Conservation (phyloP, 1,140 invertebrate species). For the Globodera ellingtonae region DNA sequence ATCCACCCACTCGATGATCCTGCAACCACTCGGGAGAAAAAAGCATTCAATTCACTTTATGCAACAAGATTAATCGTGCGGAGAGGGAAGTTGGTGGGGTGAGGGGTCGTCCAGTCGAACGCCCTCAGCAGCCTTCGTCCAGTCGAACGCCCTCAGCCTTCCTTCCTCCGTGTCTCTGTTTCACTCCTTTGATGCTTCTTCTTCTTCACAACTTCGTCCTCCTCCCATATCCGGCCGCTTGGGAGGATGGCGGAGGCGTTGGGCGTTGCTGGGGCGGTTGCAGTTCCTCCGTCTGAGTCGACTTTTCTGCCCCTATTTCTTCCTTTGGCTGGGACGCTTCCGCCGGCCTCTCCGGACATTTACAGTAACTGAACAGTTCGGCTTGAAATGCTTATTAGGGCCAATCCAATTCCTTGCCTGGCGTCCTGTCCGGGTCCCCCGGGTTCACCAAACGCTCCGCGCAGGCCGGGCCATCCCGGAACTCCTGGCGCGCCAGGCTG, state of each 20-base stretch:
- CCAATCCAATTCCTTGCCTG: neutral
- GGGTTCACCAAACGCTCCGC: constrained; percentile 13
- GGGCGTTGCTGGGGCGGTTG: neutral
- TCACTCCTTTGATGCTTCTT: neutral
- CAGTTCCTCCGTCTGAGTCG: neutral
- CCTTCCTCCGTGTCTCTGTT: neutral
- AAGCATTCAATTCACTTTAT: neutral
- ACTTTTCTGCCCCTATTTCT: neutral
- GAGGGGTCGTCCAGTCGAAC: neutral
- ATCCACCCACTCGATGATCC: neutral
- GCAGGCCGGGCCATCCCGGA: constrained; percentile 9
- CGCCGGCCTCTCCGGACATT: constrained; percentile 6
- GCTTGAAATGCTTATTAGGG: neutral
- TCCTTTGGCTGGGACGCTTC: neutral
- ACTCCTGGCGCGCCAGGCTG: neutral
- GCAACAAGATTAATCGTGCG: neutral
- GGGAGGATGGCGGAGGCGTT: neutral
- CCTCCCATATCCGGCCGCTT: neutral
- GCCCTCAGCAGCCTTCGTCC: neutral
- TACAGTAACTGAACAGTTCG: constrained; percentile 2
- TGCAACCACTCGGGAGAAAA: neutral
- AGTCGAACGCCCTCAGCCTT: neutral
- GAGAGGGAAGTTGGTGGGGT: too few species aligned
- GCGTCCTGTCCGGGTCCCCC: constrained; percentile 14
- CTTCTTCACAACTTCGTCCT: neutral